Evolutionary conservation across 1,140 invertebrate species (phyloP).

Genomic region (Metaphire vulgaris): DNA sequence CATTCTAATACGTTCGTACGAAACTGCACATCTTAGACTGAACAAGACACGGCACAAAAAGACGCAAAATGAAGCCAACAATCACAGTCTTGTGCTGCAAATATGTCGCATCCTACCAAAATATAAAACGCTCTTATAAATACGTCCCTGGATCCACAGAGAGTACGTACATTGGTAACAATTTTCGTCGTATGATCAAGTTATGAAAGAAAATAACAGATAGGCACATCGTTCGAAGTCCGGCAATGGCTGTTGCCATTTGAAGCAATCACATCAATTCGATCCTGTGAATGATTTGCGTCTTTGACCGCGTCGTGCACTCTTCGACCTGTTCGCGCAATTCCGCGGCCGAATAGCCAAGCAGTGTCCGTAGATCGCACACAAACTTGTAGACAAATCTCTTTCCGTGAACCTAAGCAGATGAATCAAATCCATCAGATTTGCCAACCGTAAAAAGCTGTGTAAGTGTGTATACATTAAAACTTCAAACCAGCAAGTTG

Average conservation of each 20-base stretch:
- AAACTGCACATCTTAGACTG: too few species aligned
- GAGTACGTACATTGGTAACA: neutral
- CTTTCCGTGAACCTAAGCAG: constrained; percentile 66
- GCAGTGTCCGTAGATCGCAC: constrained; percentile 75
- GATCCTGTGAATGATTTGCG: neutral
- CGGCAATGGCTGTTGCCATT: neutral
- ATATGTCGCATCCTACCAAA: too few species aligned
- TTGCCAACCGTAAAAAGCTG: too few species aligned
- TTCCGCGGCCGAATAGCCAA: constrained; percentile 51
- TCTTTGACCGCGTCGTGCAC: constrained; percentile 2
- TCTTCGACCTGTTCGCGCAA: constrained; percentile 32
- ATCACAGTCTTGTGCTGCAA: too few species aligned
- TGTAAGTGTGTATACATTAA: too few species aligned
- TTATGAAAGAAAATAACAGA: neutral
- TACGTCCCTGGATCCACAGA: too few species aligned
- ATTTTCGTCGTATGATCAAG: neutral
- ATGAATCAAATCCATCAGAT: too few species aligned
- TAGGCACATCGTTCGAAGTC: neutral
- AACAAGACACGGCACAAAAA: too few species aligned
- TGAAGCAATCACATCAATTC: neutral
- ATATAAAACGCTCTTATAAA: too few species aligned
- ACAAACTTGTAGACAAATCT: constrained; percentile 97
- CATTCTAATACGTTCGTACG: too few species aligned
- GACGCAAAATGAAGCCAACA: too few species aligned
- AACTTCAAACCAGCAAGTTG: too few species aligned